Evolutionary conservation across 2,797 vertebrate species (phyloP).

Genomic region (Pseudomugil gertrudae): DNA sequence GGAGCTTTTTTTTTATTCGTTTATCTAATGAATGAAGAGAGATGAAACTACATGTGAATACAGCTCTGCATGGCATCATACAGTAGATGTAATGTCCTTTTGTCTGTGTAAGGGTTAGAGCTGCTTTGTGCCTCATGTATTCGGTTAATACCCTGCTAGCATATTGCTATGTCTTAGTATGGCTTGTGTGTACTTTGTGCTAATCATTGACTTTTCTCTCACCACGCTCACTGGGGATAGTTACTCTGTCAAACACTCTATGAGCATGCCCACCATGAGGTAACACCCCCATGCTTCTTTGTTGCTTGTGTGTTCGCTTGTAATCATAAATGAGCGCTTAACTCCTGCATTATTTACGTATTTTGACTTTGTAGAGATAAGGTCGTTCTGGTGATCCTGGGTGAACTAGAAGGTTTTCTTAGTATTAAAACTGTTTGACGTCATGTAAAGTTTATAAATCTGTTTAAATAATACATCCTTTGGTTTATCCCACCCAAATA

Average conservation of each 20-base stretch:
- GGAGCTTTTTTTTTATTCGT: neutral
- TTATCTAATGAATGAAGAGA: neutral
- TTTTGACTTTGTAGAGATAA: neutral
- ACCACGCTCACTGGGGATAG: slow-evolving; percentile 86
- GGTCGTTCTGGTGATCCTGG: neutral
- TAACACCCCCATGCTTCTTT: slow-evolving; percentile 74
- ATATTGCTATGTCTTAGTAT: slow-evolving; percentile 5
- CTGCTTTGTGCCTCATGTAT: neutral
- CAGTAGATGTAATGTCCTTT: neutral
- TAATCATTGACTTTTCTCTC: slow-evolving; percentile 79
- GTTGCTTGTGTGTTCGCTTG: neutral
- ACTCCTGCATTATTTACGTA: slow-evolving; percentile 1
- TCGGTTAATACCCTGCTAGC: neutral
- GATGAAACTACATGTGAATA: neutral
- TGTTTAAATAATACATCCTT: neutral
- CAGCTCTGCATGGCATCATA: neutral
- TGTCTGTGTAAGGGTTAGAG: neutral
- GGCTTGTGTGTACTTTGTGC: slow-evolving; percentile 36
- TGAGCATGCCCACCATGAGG: slow-evolving; percentile 99
- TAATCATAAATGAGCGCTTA: neutral
- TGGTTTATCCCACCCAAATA: neutral
- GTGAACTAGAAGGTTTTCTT: neutral
- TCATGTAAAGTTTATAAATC: neutral
- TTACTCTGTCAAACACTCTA: slow-evolving; percentile 94
- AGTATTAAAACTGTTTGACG: neutral